Conservation (phyloP, 92 coral and sea anemone genomes). For the Siderastrea radians region DNA sequence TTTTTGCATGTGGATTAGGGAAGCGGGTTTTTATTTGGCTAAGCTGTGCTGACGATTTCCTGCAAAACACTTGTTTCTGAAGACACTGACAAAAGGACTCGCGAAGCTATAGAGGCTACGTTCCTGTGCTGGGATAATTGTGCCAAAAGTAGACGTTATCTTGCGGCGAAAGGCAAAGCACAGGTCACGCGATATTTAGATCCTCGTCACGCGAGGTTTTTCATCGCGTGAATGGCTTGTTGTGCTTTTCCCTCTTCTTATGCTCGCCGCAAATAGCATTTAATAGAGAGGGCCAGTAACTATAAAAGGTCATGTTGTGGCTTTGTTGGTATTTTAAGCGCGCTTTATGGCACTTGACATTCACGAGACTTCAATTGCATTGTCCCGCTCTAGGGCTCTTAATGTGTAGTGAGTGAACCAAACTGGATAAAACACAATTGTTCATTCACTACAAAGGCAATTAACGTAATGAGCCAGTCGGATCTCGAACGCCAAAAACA, state of each 20-base stretch:
- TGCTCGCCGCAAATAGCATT: background rate
- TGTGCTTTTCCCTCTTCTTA: background rate
- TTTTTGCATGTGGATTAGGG: background rate
- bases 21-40: background rate
- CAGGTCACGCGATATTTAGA: background rate
- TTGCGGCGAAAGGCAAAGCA: background rate
- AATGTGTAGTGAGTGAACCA: too few species aligned
- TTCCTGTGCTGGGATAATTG: background rate
- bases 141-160: background rate
- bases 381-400: too few species aligned
- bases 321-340: too few species aligned
- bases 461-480: background rate
- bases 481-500: background rate
- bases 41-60: background rate
- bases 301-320: too few species aligned
- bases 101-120: too few species aligned
- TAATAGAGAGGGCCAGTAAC: too few species aligned
- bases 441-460: too few species aligned
- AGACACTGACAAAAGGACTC: too few species aligned
- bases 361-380: too few species aligned
- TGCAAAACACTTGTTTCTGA: background rate
- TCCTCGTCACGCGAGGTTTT: background rate
- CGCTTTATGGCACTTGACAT: too few species aligned
- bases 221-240: background rate
- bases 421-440: too few species aligned